Conservation (phyloP, 2,888 invertebrate species). For the Ophioninae sp. region DNA sequence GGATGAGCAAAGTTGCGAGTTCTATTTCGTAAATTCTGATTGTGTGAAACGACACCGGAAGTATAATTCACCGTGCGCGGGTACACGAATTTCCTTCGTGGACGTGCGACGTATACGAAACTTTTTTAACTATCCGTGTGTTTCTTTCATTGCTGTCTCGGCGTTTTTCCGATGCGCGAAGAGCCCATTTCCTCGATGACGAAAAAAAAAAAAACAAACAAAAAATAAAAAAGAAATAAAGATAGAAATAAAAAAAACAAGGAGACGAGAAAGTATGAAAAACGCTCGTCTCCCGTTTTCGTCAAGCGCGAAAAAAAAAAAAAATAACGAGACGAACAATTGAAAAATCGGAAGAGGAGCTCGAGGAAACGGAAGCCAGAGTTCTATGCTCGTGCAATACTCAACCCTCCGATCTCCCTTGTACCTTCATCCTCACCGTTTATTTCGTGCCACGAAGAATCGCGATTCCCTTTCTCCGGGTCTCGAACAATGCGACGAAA, state of each 20-base stretch:
- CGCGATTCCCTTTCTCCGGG: constrained; percentile 32
- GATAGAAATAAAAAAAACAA: no score
- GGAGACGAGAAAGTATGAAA: no score
- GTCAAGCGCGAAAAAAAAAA: no score
- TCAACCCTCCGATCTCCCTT: constrained; percentile 20
- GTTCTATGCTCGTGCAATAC: constrained; percentile 49
- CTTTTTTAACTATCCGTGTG: neutral
- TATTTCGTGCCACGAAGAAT: constrained; percentile 37
- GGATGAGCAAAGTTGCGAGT: no score
- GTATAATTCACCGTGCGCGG: neutral
- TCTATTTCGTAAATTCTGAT: no score
- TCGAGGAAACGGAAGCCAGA: constrained; percentile 31
- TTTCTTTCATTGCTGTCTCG: constrained; percentile 10
- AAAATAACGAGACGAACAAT: constrained; percentile 30
- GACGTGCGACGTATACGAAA: constrained; percentile 6
- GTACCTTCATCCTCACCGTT: neutral
- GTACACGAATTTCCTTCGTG: neutral
- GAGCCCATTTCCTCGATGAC: neutral
- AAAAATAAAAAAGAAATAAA: no score
- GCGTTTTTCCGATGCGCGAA: constrained; percentile 6
- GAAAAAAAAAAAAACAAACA: no score
- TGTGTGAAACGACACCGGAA: neutral
- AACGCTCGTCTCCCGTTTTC: no score
- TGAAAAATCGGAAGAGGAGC: constrained; percentile 27
- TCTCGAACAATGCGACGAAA: constrained; percentile 36